Conservation (phyloP, 2,888 invertebrate species). For the Vanessa cardui region DNA sequence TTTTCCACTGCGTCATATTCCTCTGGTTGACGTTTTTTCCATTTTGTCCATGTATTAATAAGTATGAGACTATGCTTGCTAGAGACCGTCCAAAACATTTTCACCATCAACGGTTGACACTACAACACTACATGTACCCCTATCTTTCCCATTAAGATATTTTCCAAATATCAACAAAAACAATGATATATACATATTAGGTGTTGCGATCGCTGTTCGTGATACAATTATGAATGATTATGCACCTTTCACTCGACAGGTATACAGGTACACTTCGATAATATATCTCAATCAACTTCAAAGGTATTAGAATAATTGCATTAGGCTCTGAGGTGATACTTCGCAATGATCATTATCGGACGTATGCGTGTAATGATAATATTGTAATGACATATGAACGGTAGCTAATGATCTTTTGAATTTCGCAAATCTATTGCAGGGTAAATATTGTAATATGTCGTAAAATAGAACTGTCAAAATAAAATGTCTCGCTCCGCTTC, state of each 20-base stretch:
- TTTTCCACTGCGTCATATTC: too few relatives aligned
- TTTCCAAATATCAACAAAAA: too few relatives aligned
- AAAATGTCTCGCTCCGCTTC: too few relatives aligned
- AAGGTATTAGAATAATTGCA: slow-evolving; percentile 37
- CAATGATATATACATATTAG: too few relatives aligned
- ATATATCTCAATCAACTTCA: slow-evolving; percentile 31
- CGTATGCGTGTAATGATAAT: slow-evolving; percentile 16
- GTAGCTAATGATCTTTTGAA: slow-evolving; percentile 18
- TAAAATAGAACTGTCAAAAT: neutral
- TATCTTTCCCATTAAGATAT: too few relatives aligned
- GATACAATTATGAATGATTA: slow-evolving; percentile 19
- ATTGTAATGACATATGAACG: slow-evolving; percentile 19
- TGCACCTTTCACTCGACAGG: slow-evolving; percentile 30
- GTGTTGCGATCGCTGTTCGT: neutral
- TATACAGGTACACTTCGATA: slow-evolving; percentile 7
- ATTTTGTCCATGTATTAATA: too few relatives aligned
- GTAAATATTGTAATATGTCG: neutral
- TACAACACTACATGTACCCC: too few relatives aligned
- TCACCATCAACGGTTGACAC: too few relatives aligned
- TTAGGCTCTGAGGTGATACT: slow-evolving; percentile 39
- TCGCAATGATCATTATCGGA: slow-evolving; percentile 31
- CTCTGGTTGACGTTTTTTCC: too few relatives aligned
- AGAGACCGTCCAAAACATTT: too few relatives aligned
- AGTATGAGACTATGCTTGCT: too few relatives aligned
- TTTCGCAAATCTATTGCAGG: slow-evolving; percentile 14